phyloP scores from a whole-genome alignment of 2,113 vertebrate species.

The Oenanthe melanoleuca region DNA sequence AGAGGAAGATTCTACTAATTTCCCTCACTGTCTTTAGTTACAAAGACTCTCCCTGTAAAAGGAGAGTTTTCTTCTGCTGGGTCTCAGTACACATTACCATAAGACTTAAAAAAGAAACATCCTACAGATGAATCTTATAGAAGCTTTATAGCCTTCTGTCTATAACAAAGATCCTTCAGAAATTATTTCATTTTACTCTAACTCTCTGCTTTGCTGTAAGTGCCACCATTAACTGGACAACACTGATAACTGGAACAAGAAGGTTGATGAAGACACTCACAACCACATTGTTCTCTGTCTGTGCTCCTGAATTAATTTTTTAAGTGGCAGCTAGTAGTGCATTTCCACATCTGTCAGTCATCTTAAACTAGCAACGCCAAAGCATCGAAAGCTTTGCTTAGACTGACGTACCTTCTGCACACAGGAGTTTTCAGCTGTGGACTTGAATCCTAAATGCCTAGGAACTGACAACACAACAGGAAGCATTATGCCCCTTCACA shows the following conservation, averaged over 20 bases:
- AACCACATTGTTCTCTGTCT: neutral
- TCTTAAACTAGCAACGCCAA: slow-evolving; percentile 5
- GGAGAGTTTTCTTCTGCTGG: neutral
- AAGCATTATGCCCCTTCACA: slow-evolving; percentile 30
- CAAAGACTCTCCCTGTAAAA: neutral
- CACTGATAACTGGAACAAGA: neutral
- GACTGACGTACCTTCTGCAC: slow-evolving; percentile 25
- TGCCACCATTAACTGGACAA: neutral
- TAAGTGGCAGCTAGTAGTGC: neutral
- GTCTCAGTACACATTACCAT: neutral
- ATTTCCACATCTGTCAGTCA: slow-evolving; percentile 39
- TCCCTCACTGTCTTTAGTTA: neutral
- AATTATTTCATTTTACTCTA: neutral
- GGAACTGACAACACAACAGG: slow-evolving; percentile 53
- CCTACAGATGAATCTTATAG: neutral
- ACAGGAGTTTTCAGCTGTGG: neutral
- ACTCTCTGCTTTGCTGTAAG: neutral
- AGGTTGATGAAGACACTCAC: neutral
- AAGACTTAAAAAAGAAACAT: neutral
- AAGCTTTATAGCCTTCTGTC: neutral
- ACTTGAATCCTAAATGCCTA: slow-evolving; percentile 17
- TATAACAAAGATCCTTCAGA: neutral
- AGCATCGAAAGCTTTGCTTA: neutral
- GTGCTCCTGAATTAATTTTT: neutral
- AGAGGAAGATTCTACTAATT: neutral